These are phyloP conservation scores for Sipunculus nudus DNA, from an alignment of 2,888 invertebrate genomes.

Conservation along the genomic window DNA sequence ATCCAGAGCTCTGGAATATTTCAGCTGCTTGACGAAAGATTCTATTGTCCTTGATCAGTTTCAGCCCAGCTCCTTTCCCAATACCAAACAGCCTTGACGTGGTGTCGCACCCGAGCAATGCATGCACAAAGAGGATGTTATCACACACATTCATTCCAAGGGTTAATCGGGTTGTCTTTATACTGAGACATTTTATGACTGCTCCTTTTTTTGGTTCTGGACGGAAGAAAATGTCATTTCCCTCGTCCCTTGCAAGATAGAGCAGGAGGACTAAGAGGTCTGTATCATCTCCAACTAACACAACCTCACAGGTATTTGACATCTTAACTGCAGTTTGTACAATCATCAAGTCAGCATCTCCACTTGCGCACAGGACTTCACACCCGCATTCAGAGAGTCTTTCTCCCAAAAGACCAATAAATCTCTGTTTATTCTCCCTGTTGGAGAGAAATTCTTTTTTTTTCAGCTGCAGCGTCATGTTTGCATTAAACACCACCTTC, in stretches of 20 bases:
- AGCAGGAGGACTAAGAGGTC: conserved; percentile 42
- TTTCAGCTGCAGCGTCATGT: conserved; percentile 31
- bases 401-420: conserved; percentile 32
- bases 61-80: not conserved
- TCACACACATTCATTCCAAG: not conserved
- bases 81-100: not conserved
- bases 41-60: not conserved
- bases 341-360: conserved; percentile 45
- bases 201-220: not conserved
- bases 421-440: conserved; percentile 40
- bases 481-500: conserved; percentile 29
- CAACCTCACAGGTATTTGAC: conserved; percentile 15
- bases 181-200: not conserved
- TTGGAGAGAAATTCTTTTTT: conserved; percentile 43
- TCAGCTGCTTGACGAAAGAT: not conserved
- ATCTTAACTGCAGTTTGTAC: conserved; percentile 33
- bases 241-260: not conserved
- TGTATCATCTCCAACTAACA: conserved; percentile 47
- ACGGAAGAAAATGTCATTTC: not conserved
- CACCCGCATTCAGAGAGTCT: conserved; percentile 15
- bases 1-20: not conserved
- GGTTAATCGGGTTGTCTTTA: not conserved
- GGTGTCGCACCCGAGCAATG: not conserved
- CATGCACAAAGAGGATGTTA: not conserved
- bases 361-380: conserved; percentile 28